Conservation (phyloP, 2,797 vertebrate genomes). For the Botia almorhae region DNA sequence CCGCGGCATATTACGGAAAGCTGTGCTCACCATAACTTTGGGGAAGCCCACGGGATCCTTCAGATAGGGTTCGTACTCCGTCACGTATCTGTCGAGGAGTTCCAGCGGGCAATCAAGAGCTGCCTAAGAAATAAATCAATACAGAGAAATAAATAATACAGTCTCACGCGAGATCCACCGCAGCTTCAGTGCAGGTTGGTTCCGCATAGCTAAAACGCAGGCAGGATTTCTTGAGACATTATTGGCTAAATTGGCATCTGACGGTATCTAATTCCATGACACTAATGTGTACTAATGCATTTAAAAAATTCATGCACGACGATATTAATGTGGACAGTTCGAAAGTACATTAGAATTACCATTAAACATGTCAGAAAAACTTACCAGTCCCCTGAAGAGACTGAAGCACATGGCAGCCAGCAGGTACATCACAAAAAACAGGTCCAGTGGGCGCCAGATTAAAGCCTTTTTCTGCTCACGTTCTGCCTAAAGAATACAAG, state of each 20-base stretch:
- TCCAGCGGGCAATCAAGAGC: slow-evolving; percentile 86
- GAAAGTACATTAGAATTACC: too few species aligned
- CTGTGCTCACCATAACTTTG: slow-evolving; percentile 84
- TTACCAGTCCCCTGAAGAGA: slow-evolving; percentile 87
- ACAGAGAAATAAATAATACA: slow-evolving; percentile 16
- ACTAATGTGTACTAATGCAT: too few species aligned
- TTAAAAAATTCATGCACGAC: too few species aligned
- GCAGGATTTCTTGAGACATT: not conserved
- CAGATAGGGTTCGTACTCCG: slow-evolving; percentile 88
- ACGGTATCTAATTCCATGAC: too few species aligned
- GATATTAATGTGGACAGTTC: too few species aligned
- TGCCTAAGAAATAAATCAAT: too few species aligned
- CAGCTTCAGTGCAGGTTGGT: not conserved
- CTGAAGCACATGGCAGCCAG: slow-evolving; percentile 79
- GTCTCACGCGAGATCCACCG: not conserved
- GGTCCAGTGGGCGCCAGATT: slow-evolving; percentile 81
- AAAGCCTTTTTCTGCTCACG: slow-evolving; percentile 81
- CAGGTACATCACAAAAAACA: slow-evolving; percentile 78
- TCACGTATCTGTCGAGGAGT: slow-evolving; percentile 83
- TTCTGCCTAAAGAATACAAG: slow-evolving; percentile 73
- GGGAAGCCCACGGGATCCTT: slow-evolving; percentile 89
- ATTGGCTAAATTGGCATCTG: too few species aligned
- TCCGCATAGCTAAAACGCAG: not conserved
- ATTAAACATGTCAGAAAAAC: slow-evolving; percentile 42
- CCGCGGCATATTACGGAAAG: not conserved